Evolutionary conservation across 2,113 vertebrate species (phyloP).

Genomic region (Aplodontia rufa): DNA sequence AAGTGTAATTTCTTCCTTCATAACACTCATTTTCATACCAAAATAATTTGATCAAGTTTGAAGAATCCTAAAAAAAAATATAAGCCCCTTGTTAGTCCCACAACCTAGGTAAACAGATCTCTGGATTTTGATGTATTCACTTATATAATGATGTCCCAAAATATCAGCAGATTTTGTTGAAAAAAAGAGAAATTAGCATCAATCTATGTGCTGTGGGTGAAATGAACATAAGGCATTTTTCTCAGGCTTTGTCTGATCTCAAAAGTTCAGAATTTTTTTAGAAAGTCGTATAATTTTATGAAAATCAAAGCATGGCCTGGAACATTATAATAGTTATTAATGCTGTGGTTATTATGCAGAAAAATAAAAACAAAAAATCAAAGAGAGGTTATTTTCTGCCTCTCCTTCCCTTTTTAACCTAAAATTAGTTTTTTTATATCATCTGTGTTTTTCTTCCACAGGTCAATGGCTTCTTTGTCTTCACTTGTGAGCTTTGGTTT

Average conservation of each 20-base stretch:
- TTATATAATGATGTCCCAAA: not conserved
- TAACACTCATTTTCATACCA: not conserved
- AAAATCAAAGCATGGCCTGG: conserved; percentile 15
- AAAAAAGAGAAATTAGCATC: not conserved
- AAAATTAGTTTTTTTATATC: conserved; percentile 29
- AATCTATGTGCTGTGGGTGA: not conserved
- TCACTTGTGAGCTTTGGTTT: not conserved
- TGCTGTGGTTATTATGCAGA: not conserved
- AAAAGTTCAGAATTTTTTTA: conserved; percentile 9
- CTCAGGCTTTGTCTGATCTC: not conserved
- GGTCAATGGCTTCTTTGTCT: not conserved
- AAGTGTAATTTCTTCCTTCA: not conserved
- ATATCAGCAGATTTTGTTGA: not conserved
- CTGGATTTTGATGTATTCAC: not conserved
- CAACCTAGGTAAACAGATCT: not conserved
- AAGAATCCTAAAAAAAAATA: not conserved
- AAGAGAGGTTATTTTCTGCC: not conserved
- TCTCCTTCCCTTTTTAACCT: not conserved
- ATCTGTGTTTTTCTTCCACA: not conserved
- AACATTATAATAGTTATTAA: not conserved
- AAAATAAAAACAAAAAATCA: not conserved
- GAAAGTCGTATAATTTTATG: not conserved
- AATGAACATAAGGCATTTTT: not conserved
- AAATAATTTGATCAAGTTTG: not conserved
- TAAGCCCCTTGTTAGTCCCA: not conserved